Conservation (phyloP, 2,797 vertebrate species). For the Ibycter americanus region DNA sequence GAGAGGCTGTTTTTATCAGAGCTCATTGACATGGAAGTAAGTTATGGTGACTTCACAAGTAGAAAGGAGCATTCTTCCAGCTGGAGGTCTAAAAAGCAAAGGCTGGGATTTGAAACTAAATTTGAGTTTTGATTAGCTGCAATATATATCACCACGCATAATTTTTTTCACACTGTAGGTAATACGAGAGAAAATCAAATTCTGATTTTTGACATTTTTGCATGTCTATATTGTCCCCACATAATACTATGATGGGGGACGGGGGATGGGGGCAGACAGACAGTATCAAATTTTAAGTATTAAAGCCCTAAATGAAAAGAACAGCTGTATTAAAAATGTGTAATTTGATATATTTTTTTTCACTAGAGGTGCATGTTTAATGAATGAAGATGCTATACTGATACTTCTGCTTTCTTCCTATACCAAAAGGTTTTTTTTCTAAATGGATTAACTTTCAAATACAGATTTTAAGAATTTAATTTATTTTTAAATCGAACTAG, state of each 20-base stretch:
- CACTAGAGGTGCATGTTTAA: neutral
- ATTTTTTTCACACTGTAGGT: neutral
- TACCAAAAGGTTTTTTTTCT: neutral
- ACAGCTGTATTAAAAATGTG: neutral
- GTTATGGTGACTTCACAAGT: neutral
- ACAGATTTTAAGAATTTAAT: neutral
- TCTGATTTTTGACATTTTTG: neutral
- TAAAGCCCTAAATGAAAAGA: neutral
- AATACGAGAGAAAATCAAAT: neutral
- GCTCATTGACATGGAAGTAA: neutral
- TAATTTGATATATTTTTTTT: neutral
- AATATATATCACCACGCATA: neutral
- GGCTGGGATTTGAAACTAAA: neutral
- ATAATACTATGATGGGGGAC: neutral
- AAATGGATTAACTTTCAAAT: neutral
- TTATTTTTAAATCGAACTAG: neutral
- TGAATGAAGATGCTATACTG: neutral
- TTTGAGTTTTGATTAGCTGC: neutral
- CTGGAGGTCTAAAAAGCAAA: neutral
- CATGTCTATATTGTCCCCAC: neutral
- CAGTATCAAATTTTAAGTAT: neutral
- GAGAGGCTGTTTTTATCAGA: neutral
- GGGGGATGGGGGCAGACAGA: too few species aligned
- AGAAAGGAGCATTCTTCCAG: neutral
- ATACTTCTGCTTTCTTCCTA: neutral